These are phyloP conservation scores for Pyrgilauda ruficollis DNA, from an alignment of 2,113 vertebrate species.

Conservation along the genomic window DNA sequence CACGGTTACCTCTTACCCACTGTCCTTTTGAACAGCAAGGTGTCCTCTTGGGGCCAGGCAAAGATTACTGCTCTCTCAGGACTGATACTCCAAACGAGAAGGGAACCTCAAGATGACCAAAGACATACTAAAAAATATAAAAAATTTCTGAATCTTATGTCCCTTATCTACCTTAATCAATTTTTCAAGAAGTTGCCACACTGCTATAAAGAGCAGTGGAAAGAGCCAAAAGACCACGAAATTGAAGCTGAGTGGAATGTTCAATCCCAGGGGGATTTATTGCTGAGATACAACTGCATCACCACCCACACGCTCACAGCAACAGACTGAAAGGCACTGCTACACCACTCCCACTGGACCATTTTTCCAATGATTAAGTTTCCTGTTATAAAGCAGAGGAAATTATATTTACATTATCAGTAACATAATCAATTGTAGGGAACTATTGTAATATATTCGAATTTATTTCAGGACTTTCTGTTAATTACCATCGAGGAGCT, in stretches of 20 bases:
- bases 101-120: background rate
- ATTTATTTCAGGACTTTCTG: conserved; percentile 20
- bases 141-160: background rate
- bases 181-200: background rate
- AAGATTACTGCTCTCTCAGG: background rate
- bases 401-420: conserved; percentile 42
- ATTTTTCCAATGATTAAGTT: background rate
- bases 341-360: background rate
- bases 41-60: background rate
- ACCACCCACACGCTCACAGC: background rate
- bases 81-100: background rate
- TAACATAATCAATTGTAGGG: conserved; percentile 10
- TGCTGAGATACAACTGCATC: background rate
- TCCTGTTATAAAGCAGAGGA: background rate
- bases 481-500: background rate
- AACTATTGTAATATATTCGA: background rate
- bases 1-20: background rate
- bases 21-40: background rate
- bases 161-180: background rate
- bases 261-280: background rate
- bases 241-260: background rate
- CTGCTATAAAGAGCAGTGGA: background rate
- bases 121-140: background rate
- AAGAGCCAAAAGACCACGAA: background rate
- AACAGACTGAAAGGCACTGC: background rate